A percentile compares a stretch with the other conserved stretches of the same genome.
Conservation (phyloP, 2,113 vertebrate genomes). For the Talpa occidentalis region DNA sequence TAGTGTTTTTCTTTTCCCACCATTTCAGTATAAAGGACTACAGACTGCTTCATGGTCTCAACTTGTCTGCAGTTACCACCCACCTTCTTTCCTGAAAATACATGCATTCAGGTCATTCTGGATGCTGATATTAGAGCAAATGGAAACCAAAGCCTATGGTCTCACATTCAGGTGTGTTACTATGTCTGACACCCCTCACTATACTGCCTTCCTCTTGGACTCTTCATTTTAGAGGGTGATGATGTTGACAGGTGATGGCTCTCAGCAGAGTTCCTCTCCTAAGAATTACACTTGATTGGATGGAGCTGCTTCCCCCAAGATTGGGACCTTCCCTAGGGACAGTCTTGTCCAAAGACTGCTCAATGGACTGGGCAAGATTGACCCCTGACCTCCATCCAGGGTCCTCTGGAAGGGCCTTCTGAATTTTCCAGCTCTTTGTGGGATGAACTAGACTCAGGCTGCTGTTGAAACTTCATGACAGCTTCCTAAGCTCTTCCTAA, state of each 20-base stretch:
- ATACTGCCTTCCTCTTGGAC: not conserved
- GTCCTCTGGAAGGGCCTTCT: not conserved
- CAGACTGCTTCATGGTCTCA: not conserved
- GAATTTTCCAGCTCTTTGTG: not conserved
- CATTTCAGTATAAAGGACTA: not conserved
- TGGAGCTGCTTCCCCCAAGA: not conserved
- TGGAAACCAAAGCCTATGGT: not conserved
- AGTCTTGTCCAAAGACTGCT: not conserved
- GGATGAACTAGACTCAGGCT: not conserved
- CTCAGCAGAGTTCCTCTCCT: not conserved
- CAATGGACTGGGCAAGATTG: accelerated
- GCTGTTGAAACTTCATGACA: not conserved
- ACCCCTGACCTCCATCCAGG: not conserved
- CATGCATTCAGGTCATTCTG: not conserved
- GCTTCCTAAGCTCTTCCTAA: not conserved
- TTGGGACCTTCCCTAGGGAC: not conserved
- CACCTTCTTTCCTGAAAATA: not conserved
- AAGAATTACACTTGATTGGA: not conserved
- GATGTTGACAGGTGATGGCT: not conserved
- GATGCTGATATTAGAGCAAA: not conserved
- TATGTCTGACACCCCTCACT: not conserved
- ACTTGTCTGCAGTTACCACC: not conserved
- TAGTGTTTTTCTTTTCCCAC: not conserved
- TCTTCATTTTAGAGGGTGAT: not conserved
- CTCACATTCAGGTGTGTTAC: not conserved